Evolutionary conservation across 2,888 invertebrate species (phyloP).

Genomic region (Prenolepis imparis): DNA sequence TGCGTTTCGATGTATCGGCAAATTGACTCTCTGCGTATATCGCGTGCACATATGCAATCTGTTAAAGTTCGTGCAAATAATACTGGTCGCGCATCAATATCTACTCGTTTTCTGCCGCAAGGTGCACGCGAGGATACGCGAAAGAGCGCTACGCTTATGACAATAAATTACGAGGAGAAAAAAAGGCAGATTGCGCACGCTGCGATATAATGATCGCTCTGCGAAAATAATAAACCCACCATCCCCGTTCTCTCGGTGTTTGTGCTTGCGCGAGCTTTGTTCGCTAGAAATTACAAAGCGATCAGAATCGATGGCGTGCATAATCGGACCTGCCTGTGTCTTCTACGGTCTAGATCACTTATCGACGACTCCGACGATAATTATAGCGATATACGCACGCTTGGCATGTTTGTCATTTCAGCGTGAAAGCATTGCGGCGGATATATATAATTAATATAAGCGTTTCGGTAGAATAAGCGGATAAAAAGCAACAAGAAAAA

Average conservation of each 20-base stretch:
- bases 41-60: constrained; percentile 34
- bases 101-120: constrained; percentile 18
- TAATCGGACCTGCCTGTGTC: constrained; percentile 68
- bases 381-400: constrained; percentile 71
- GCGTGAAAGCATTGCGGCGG: constrained; percentile 64
- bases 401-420: constrained; percentile 63
- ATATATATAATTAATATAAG: constrained; percentile 33
- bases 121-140: constrained; percentile 11
- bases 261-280: neutral
- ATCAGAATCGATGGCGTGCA: constrained; percentile 72
- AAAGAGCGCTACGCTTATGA: constrained; percentile 28
- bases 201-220: constrained; percentile 59
- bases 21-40: constrained; percentile 25
- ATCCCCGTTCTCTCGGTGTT: neutral
- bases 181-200: constrained; percentile 55
- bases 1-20: constrained; percentile 37
- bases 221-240: constrained; percentile 65
- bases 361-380: constrained; percentile 68
- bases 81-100: constrained; percentile 40
- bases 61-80: constrained; percentile 48
- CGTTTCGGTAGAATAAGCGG: constrained; percentile 60
- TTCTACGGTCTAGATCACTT: constrained; percentile 74
- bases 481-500: constrained; percentile 32
- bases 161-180: constrained; percentile 46
- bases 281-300: constrained; percentile 71